Evolutionary conservation across 2,113 vertebrate genomes (phyloP).

Genomic region (Toxotes jaculatrix): DNA sequence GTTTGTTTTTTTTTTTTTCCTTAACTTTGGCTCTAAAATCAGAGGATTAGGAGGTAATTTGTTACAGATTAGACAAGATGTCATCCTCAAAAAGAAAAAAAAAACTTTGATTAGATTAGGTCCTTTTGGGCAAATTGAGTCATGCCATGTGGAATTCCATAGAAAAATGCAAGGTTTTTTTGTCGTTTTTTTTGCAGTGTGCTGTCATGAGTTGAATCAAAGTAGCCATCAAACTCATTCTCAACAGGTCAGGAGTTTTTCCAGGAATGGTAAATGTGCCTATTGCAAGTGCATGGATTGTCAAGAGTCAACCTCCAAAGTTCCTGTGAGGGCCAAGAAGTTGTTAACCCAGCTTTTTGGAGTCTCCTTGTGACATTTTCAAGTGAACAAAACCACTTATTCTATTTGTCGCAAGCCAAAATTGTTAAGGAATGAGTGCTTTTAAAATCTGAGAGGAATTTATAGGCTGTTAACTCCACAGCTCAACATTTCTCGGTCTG

Average conservation of each 20-base stretch:
- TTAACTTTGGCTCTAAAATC: slow-evolving; percentile 74
- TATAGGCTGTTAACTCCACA: slow-evolving; percentile 62
- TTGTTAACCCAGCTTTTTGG: slow-evolving; percentile 64
- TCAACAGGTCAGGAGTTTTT: slow-evolving; percentile 51
- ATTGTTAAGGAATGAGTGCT: slow-evolving; percentile 49
- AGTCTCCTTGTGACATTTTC: slow-evolving; percentile 68
- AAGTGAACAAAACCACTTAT: slow-evolving; percentile 63
- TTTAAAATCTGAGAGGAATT: slow-evolving; percentile 70
- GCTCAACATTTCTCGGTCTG: slow-evolving; percentile 70
- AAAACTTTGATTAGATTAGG: slow-evolving; percentile 60
- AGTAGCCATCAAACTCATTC: slow-evolving; percentile 36
- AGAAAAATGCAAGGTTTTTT: slow-evolving; percentile 43
- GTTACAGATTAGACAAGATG: slow-evolving; percentile 67
- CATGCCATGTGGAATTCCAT: slow-evolving; percentile 46
- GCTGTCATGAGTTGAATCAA: slow-evolving; percentile 45
- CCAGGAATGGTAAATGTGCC: slow-evolving; percentile 62
- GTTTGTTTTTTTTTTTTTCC: slow-evolving; percentile 1
- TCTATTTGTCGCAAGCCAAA: slow-evolving; percentile 49
- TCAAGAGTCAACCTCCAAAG: slow-evolving; percentile 67
- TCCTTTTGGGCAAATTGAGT: slow-evolving; percentile 57
- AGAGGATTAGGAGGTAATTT: slow-evolving; percentile 75
- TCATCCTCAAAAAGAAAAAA: slow-evolving; percentile 42
- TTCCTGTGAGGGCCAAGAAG: slow-evolving; percentile 59
- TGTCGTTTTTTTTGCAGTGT: slow-evolving; percentile 43
- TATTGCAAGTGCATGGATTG: slow-evolving; percentile 62